These are phyloP conservation scores for Ginglymostoma cirratum DNA, from an alignment of 2,113 vertebrate genomes.

Conservation along the genomic window DNA sequence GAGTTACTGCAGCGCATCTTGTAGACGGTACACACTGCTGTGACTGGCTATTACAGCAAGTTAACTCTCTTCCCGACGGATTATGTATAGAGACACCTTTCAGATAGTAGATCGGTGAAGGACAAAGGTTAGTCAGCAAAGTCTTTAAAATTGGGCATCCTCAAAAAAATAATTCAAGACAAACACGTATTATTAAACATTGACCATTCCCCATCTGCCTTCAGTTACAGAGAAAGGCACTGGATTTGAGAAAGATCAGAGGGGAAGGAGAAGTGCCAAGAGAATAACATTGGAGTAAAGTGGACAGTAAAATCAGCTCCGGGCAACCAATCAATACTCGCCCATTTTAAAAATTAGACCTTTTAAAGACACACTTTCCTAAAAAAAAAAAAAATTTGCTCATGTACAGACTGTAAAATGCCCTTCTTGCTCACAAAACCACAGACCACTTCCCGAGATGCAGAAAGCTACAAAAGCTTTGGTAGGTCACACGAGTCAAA, in stretches of 20 bases:
- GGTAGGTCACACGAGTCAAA: no score
- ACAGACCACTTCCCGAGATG: no score
- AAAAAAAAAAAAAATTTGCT: background rate
- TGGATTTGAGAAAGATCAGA: background rate
- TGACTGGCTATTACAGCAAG: no score
- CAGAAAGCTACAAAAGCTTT: background rate
- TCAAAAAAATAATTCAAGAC: background rate
- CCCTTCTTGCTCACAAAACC: background rate
- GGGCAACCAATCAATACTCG: background rate
- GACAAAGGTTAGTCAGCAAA: no score
- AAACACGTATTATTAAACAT: background rate
- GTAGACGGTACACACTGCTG: no score
- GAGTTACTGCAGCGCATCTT: no score
- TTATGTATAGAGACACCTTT: no score
- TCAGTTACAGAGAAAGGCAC: background rate
- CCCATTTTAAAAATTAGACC: background rate
- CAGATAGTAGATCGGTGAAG: no score
- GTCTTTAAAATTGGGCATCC: no score
- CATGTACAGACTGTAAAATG: background rate
- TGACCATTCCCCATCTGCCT: background rate
- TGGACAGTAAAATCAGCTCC: background rate
- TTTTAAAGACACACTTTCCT: background rate
- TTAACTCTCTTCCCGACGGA: no score
- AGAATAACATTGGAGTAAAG: background rate
- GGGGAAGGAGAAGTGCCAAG: background rate